These are phyloP conservation scores for Ochropleura leucogaster DNA, from an alignment of 2,888 invertebrate genomes.

Conservation along the genomic window DNA sequence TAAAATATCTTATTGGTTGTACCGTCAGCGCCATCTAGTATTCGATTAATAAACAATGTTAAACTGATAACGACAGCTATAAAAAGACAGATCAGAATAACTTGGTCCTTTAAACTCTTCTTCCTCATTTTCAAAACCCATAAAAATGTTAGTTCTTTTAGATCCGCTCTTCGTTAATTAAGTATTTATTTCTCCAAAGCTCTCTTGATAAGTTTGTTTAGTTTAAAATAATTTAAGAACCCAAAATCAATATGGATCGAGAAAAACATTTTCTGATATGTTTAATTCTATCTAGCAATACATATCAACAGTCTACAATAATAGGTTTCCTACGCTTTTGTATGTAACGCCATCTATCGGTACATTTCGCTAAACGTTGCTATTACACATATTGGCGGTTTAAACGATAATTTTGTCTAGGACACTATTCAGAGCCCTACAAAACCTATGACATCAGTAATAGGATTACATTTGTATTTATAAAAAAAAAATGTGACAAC, in stretches of 20 bases:
- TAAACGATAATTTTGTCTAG: slow-evolving; percentile 50
- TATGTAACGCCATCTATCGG: slow-evolving; percentile 43
- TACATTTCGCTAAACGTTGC: slow-evolving; percentile 48
- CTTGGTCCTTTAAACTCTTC: slow-evolving; percentile 53
- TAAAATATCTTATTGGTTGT: too few species aligned
- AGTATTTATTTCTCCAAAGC: not conserved
- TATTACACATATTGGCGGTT: slow-evolving; percentile 39
- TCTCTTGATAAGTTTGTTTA: not conserved
- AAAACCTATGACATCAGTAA: not conserved
- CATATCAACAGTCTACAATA: slow-evolving; percentile 59
- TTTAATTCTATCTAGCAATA: slow-evolving; percentile 70
- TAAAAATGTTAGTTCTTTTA: slow-evolving; percentile 1
- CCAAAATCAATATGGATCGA: slow-evolving; percentile 26
- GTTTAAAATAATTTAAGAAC: not conserved
- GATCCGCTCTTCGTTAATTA: not conserved
- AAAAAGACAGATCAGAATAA: slow-evolving; percentile 13
- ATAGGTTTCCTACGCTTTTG: slow-evolving; percentile 37
- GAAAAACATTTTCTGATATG: slow-evolving; percentile 65
- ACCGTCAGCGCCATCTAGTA: slow-evolving; percentile 24
- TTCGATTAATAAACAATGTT: not conserved
- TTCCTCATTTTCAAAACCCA: slow-evolving; percentile 17
- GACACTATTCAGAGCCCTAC: slow-evolving; percentile 46
- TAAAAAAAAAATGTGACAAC: too few species aligned
- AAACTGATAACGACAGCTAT: slow-evolving; percentile 13
- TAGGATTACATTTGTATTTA: not conserved